These are phyloP conservation scores for Ladona fulva DNA, from an alignment of 1,140 invertebrate species.

Conservation along the genomic window DNA sequence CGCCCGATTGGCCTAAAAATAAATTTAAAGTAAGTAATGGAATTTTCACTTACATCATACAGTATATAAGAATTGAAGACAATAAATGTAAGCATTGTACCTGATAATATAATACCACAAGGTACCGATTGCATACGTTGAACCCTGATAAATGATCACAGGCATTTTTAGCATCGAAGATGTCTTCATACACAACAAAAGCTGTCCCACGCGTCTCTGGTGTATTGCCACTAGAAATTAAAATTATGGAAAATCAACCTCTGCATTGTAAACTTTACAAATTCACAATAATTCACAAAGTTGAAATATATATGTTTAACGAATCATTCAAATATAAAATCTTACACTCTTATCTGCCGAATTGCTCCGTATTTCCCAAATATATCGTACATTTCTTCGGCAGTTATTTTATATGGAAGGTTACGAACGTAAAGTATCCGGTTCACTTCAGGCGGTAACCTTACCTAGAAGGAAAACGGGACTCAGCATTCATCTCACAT, in stretches of 20 bases:
- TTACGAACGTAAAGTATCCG: conserved; percentile 95
- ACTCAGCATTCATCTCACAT: background rate
- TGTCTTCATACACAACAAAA: conserved; percentile 99
- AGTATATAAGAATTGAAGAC: background rate
- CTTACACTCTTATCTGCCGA: conserved; percentile 95
- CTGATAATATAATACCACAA: conserved; percentile 95
- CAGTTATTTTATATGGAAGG: conserved; percentile 97
- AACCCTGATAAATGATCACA: conserved; percentile 99
- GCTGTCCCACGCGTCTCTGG: conserved; percentile 96
- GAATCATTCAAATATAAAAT: conserved; percentile 30
- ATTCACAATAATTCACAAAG: background rate
- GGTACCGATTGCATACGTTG: conserved; percentile 97
- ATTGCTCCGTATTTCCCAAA: conserved; percentile 99
- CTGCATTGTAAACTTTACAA: background rate
- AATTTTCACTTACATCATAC: conserved; percentile 10
- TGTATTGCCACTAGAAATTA: conserved; percentile 79
- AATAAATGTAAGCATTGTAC: conserved; percentile 30
- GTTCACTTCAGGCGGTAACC: conserved; percentile 97
- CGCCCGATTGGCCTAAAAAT: conserved; percentile 72
- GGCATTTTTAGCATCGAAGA: conserved; percentile 99
- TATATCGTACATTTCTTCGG: conserved; percentile 99
- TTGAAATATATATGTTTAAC: background rate
- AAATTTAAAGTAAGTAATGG: conserved; percentile 11
- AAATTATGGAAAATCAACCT: conserved; percentile 10
- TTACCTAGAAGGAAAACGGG: conserved; percentile 59